A percentile compares a stretch with the other conserved stretches of the same genome.
These are phyloP conservation scores for Prenolepis imparis DNA, from an alignment of 2,888 invertebrate genomes.

Conservation along the genomic window DNA sequence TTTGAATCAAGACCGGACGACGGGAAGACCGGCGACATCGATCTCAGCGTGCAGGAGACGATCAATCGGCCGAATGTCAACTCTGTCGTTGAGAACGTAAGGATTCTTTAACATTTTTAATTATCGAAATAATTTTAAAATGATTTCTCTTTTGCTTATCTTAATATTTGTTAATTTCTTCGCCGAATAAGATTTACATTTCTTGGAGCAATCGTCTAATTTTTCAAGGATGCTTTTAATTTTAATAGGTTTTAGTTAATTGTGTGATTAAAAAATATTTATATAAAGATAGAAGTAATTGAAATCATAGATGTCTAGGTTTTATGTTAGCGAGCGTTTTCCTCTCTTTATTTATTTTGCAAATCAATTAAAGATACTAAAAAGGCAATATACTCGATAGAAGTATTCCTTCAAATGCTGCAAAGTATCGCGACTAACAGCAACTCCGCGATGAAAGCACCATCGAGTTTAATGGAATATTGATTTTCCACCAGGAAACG, in stretches of 20 bases:
- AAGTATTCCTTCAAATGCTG: background rate
- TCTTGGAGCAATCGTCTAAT: background rate
- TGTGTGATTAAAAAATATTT: background rate
- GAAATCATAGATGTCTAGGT: background rate
- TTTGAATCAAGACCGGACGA: conserved; percentile 80
- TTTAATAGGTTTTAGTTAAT: background rate
- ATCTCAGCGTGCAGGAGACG: conserved; percentile 82
- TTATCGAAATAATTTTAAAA: conserved; percentile 20
- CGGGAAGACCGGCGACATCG: conserved; percentile 75
- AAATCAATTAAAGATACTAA: background rate
- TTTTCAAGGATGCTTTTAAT: background rate
- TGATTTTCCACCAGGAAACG: conserved; percentile 72
- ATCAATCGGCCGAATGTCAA: conserved; percentile 82
- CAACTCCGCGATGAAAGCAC: background rate
- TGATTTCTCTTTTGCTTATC: background rate
- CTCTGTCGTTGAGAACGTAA: conserved; percentile 79
- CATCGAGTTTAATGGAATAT: conserved; percentile 34
- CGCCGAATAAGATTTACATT: background rate
- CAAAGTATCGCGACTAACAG: background rate
- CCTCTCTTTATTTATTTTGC: background rate
- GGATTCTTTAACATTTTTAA: conserved; percentile 47
- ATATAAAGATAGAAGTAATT: background rate
- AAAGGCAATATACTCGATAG: background rate
- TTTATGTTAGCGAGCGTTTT: background rate
- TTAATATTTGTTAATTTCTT: conserved; percentile 8